Evolutionary conservation across 2,113 vertebrate genomes (phyloP), one percentile per base, ranked within the genome.

Genomic region (Megaceryle torquata): DNA sequence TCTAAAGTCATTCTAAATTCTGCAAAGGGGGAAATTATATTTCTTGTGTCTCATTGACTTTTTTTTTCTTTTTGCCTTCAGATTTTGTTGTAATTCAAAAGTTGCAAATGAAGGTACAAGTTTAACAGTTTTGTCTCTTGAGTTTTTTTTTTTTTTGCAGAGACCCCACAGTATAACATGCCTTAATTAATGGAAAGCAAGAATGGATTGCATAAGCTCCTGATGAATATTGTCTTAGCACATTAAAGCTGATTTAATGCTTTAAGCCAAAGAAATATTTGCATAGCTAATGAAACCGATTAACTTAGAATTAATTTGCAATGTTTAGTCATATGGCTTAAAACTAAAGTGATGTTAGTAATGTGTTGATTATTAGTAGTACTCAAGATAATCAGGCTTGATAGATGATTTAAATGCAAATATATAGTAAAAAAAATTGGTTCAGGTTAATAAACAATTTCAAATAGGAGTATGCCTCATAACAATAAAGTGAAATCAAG

Each of bases 381-480:
- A 93, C 74, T 96, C 80, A 86, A 90, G 93, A 88, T 96, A 97
- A 98, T 97, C 92, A 95, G 56, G 72, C 65, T 96, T 88, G 90
- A 88, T 96, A 54, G 68, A 71, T 97, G 97, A 98, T 97, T 97
- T 97, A 97, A 97, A 97, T 97, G 94, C 94, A 97, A 97, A 95
- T 94, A 94, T 89, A 44, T 69, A 93, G 89, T 81, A 91, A 82
- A 95, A 91, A 86, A 96, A 92, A 83, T 41, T 51, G 24, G 13
- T 90, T 97, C 76, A 75, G 94, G 75, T 95, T 96, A 96, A 94
- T 96, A 94, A 91, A 94, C 91, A 91, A 95, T 80, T 89, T 86
- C 78, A 95, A 95, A 93, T 86, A 96, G 92, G 82, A 91, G 35
- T 63, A 68, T 95, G 43, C 56, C 78, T 43, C 91, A 44, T 93